phyloP scores from a whole-genome alignment of 2,888 invertebrate species.

The Tachina fera region DNA sequence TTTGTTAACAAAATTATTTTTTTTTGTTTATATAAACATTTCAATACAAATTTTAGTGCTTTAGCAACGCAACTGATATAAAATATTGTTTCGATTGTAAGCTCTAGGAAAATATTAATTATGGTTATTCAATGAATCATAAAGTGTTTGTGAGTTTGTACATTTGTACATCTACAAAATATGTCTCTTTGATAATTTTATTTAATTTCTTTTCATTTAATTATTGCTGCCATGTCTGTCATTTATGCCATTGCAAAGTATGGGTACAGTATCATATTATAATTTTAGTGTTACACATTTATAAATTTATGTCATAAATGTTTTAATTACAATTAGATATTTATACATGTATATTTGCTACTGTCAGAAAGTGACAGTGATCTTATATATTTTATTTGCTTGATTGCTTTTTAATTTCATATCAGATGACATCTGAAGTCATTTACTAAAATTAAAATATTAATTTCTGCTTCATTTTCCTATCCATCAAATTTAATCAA shows the following conservation, averaged over 20 bases:
- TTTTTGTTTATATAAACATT: slow-evolving; percentile 46
- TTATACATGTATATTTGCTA: slow-evolving; percentile 2
- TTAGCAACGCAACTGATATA: too few relatives aligned
- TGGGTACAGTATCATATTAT: not conserved
- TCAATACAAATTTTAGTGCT: slow-evolving; percentile 15
- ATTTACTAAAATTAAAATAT: slow-evolving; percentile 59
- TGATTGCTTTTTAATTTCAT: slow-evolving; percentile 69
- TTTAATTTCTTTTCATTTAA: not conserved
- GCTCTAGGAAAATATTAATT: slow-evolving; percentile 54
- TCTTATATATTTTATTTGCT: slow-evolving; percentile 64
- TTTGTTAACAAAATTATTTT: slow-evolving; percentile 40
- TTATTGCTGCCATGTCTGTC: not conserved
- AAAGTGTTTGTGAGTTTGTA: not conserved
- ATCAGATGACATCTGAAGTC: slow-evolving; percentile 45
- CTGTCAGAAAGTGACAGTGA: slow-evolving; percentile 64
- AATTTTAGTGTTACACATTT: slow-evolving; percentile 3
- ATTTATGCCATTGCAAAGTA: slow-evolving; percentile 7
- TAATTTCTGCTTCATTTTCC: slow-evolving; percentile 7
- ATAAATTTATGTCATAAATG: slow-evolving; percentile 57
- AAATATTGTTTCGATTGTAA: not conserved
- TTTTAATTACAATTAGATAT: slow-evolving; percentile 61
- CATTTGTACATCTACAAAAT: not conserved
- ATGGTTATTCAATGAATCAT: slow-evolving; percentile 49
- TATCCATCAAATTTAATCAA: slow-evolving; percentile 47
- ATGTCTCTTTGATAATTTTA: not conserved